phyloP scores from a whole-genome alignment of 2,113 vertebrate genomes.

The Caloenas nicobarica region DNA sequence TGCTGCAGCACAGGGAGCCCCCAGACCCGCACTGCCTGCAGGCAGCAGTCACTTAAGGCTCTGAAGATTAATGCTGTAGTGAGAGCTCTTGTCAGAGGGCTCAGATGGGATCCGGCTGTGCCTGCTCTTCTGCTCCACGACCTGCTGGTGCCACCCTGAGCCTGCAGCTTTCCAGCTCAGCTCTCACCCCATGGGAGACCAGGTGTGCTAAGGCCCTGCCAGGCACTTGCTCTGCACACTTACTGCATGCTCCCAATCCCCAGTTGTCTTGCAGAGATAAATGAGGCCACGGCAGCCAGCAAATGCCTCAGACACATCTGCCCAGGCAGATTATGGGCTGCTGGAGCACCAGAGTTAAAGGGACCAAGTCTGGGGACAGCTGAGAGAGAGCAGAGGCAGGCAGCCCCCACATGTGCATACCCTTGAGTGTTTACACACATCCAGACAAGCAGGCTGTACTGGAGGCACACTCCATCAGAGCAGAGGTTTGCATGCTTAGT shows the following conservation, averaged over 20 bases:
- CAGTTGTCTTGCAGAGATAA: neutral
- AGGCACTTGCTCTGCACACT: neutral
- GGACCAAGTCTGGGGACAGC: neutral
- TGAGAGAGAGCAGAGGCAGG: neutral
- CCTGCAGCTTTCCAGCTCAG: neutral
- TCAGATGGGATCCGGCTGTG: accelerated
- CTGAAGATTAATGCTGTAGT: neutral
- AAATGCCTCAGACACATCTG: constrained; percentile 48
- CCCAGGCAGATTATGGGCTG: neutral
- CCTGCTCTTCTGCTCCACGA: neutral
- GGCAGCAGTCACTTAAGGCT: neutral
- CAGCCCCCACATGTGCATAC: accelerated
- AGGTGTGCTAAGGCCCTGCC: accelerated
- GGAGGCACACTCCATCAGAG: accelerated
- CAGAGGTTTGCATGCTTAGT: neutral
- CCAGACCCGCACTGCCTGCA: accelerated
- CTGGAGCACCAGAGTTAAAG: accelerated
- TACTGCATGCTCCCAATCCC: neutral
- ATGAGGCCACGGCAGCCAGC: neutral
- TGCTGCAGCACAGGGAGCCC: accelerated
- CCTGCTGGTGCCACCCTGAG: neutral
- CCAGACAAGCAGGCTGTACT: accelerated
- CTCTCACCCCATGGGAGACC: neutral
- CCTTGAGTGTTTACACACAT: neutral
- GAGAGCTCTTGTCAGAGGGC: neutral